Conservation (phyloP, 30 jellyfish, hydroid and myxozoan genomes). For the Morbakka virulenta region DNA sequence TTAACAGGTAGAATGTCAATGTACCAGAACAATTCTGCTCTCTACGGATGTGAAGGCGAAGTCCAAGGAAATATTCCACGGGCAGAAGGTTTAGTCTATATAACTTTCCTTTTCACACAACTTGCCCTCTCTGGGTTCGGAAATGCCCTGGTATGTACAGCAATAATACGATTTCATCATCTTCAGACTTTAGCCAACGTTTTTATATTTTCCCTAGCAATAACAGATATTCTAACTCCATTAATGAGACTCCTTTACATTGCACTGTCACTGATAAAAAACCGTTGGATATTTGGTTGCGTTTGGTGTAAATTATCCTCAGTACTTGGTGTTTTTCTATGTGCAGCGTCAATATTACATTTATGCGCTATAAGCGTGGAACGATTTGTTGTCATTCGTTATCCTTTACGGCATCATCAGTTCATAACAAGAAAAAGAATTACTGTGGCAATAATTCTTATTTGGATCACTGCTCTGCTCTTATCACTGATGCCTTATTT, state of each 20-base stretch:
- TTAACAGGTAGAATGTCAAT: too few species aligned
- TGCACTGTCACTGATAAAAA: slow-evolving; percentile 60
- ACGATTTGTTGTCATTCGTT: slow-evolving; percentile 61
- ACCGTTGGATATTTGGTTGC: slow-evolving; percentile 85
- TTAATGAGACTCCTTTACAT: slow-evolving; percentile 53
- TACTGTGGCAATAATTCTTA: slow-evolving; percentile 8
- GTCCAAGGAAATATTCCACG: slow-evolving; percentile 32
- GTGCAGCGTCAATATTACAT: slow-evolving; percentile 78
- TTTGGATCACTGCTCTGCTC: slow-evolving; percentile 69
- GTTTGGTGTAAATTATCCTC: slow-evolving; percentile 82
- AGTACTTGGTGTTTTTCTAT: slow-evolving; percentile 62
- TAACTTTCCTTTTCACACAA: slow-evolving; percentile 29
- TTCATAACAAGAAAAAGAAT: slow-evolving; percentile 47
- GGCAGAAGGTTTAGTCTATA: slow-evolving; percentile 37
- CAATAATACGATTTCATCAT: slow-evolving; percentile 46
- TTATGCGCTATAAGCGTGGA: slow-evolving; percentile 80
- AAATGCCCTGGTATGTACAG: slow-evolving; percentile 65
- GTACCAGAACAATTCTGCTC: not conserved
- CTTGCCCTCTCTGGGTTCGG: slow-evolving; percentile 62
- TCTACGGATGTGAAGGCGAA: slow-evolving; percentile 88
- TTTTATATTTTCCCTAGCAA: slow-evolving; percentile 67
- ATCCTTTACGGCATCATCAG: slow-evolving; percentile 56
- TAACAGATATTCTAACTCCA: slow-evolving; percentile 80
- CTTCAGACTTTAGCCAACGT: slow-evolving; percentile 72
- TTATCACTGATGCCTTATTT: slow-evolving; percentile 74